phyloP scores from a whole-genome alignment of 2,797 vertebrate species.

The Eupleurogrammus muticus region DNA sequence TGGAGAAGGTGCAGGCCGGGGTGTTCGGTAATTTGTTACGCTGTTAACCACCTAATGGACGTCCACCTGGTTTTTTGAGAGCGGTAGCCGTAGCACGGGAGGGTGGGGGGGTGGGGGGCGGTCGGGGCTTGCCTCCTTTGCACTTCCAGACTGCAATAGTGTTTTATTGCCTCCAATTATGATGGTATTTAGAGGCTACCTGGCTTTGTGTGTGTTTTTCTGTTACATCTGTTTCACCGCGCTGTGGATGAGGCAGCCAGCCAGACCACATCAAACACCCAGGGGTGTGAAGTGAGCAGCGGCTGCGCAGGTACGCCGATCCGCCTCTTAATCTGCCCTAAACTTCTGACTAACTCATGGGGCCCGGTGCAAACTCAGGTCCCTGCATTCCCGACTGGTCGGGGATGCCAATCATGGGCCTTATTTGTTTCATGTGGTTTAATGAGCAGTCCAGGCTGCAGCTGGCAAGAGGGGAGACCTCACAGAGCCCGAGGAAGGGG shows the following conservation, averaged over 20 bases:
- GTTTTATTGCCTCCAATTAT: slow-evolving; percentile 86
- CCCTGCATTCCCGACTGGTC: slow-evolving; percentile 51
- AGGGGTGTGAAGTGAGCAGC: slow-evolving; percentile 61
- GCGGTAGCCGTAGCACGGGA: slow-evolving; percentile 71
- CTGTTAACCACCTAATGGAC: slow-evolving; percentile 83
- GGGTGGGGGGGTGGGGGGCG: no score
- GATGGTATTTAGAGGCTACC: slow-evolving; percentile 81
- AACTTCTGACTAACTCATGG: slow-evolving; percentile 29
- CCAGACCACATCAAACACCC: slow-evolving; percentile 82
- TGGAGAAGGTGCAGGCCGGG: slow-evolving; percentile 67
- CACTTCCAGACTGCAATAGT: slow-evolving; percentile 79
- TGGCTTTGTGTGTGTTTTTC: slow-evolving; percentile 75
- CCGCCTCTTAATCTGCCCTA: slow-evolving; percentile 29
- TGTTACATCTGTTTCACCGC: slow-evolving; percentile 76
- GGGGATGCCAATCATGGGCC: slow-evolving; percentile 70
- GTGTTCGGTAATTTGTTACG: slow-evolving; percentile 85
- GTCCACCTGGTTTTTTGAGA: slow-evolving; percentile 83
- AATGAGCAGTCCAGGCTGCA: slow-evolving; percentile 76
- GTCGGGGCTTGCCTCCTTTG: slow-evolving; percentile 72
- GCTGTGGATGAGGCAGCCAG: slow-evolving; percentile 65
- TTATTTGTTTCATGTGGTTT: slow-evolving; percentile 87
- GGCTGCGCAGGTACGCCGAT: slow-evolving; percentile 56
- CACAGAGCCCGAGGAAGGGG: slow-evolving; percentile 66
- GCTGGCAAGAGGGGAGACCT: slow-evolving; percentile 76
- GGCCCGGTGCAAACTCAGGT: slow-evolving; percentile 13